Percentiles rank a stretch among this genome's conserved stretches.
Evolutionary conservation across 2,113 vertebrate species (phyloP).

Genomic region (Coptodon bakossiorum): DNA sequence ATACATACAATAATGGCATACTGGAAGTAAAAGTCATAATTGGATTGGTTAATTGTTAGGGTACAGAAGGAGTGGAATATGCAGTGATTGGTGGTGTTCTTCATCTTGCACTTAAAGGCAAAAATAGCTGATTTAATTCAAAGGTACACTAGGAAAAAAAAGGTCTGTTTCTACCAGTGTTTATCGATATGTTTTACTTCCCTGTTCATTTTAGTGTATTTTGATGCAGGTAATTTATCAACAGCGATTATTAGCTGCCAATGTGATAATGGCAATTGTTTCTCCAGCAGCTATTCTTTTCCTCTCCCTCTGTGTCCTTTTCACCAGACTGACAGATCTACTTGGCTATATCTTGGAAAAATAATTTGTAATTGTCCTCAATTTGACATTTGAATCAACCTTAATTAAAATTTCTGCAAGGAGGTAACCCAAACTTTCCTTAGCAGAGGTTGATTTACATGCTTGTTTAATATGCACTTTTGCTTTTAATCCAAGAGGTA

Average conservation of each 20-base stretch:
- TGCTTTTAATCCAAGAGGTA: neutral
- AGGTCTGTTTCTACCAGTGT: neutral
- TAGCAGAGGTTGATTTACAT: neutral
- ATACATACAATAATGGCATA: slow-evolving; percentile 3
- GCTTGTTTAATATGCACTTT: neutral
- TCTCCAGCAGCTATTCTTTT: neutral
- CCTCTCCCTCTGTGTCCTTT: neutral
- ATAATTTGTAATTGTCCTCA: neutral
- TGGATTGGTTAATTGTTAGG: neutral
- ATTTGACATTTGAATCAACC: slow-evolving; percentile 14
- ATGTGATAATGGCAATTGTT: slow-evolving; percentile 3
- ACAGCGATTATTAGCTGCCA: slow-evolving; percentile 32
- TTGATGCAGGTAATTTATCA: slow-evolving; percentile 40
- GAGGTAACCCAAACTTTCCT: neutral
- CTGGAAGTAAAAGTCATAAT: neutral
- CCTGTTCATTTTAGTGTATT: slow-evolving; percentile 10
- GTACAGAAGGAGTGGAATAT: neutral
- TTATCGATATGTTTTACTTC: neutral
- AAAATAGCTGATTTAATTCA: slow-evolving; percentile 3
- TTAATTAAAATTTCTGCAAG: slow-evolving; percentile 18
- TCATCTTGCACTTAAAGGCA: neutral
- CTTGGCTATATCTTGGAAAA: neutral
- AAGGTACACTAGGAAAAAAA: neutral
- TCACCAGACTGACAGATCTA: neutral
- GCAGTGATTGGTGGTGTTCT: neutral